Conservation (phyloP, 2,888 invertebrate species). For the Xanthostigma xanthostigma region DNA sequence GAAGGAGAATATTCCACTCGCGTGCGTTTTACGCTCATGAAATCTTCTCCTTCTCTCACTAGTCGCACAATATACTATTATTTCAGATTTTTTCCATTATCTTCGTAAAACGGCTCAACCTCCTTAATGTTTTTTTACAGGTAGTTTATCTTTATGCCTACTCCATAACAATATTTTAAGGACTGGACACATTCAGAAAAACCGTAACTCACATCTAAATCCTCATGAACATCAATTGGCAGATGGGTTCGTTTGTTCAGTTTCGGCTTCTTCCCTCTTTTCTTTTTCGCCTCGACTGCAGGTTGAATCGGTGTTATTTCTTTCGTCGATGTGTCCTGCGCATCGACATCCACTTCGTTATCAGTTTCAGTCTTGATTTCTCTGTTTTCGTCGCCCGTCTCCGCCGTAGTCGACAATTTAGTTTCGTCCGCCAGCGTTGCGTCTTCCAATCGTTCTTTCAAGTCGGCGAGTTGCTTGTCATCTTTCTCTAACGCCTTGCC, state of each 20-base stretch:
- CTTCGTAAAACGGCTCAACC: too few relatives aligned
- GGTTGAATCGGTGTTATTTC: slow-evolving; percentile 9
- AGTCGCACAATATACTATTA: too few relatives aligned
- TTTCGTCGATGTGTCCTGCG: slow-evolving; percentile 5
- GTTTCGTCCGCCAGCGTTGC: background rate
- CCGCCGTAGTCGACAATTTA: background rate
- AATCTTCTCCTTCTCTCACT: too few relatives aligned
- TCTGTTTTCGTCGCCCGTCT: too few relatives aligned
- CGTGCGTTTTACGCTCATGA: too few relatives aligned
- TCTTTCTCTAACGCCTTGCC: slow-evolving; percentile 26
- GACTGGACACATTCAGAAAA: background rate
- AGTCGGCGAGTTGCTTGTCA: slow-evolving; percentile 1
- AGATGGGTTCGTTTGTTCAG: slow-evolving; percentile 16
- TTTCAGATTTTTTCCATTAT: too few relatives aligned
- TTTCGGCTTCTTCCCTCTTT: slow-evolving; percentile 26
- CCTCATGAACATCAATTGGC: slow-evolving; percentile 39
- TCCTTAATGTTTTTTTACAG: too few relatives aligned
- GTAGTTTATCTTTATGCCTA: too few relatives aligned
- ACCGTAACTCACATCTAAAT: slow-evolving; percentile 36
- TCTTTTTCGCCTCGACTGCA: slow-evolving; percentile 26
- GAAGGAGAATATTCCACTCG: too few relatives aligned
- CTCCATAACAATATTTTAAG: too few relatives aligned
- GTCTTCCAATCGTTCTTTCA: background rate
- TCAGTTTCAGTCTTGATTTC: slow-evolving; percentile 7
- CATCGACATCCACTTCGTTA: slow-evolving; percentile 2